A percentile compares a stretch with the other conserved stretches of the same genome.
phyloP scores from a whole-genome alignment of 2,888 invertebrate species.

The Norana najaformis region DNA sequence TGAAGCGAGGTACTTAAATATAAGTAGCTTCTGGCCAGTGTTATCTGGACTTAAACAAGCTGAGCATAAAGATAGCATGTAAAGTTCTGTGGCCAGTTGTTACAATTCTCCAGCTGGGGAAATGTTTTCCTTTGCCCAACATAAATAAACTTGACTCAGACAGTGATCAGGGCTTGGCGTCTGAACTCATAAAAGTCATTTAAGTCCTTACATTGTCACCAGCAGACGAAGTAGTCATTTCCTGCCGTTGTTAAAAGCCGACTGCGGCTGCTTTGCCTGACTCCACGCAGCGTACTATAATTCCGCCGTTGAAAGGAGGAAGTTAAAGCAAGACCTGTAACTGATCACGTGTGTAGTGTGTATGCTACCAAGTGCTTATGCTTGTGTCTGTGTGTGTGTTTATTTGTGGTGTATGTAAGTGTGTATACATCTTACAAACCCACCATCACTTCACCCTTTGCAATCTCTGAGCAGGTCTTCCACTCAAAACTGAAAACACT shows the following conservation, averaged over 20 bases:
- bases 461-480: too few species aligned
- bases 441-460: too few species aligned
- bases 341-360: not conserved
- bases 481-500: too few species aligned
- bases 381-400: not conserved
- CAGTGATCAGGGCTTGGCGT: not conserved
- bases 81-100: not conserved
- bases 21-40: constrained; percentile 4
- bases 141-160: not conserved
- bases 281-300: not conserved
- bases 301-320: not conserved
- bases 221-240: not conserved
- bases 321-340: not conserved
- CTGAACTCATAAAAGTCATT: constrained; percentile 13
- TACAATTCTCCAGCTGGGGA: not conserved
- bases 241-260: not conserved
- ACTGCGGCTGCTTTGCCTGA: not conserved
- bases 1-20: not conserved
- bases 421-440: too few species aligned
- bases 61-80: not conserved
- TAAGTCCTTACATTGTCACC: not conserved
- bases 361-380: not conserved
- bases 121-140: not conserved
- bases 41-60: constrained; percentile 13
- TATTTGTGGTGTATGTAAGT: not conserved